Conservation (phyloP, 2,797 vertebrate species). For the Odontamblyopus rebecca region DNA sequence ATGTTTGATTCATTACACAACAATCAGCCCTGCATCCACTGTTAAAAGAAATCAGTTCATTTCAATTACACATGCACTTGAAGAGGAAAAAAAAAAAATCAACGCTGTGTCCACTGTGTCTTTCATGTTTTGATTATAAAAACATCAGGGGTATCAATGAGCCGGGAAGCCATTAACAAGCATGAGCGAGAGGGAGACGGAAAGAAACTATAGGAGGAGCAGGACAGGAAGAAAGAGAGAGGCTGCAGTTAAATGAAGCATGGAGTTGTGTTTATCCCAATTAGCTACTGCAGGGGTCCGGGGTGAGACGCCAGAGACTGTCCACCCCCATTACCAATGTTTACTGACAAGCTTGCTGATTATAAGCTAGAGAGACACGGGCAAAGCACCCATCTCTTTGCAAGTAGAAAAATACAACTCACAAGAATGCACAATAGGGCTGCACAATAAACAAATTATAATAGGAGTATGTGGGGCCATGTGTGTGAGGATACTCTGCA, state of each 20-base stretch:
- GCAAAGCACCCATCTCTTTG: constrained; percentile 43
- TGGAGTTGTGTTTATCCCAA: constrained; percentile 80
- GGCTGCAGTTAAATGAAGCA: constrained; percentile 71
- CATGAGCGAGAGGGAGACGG: constrained; percentile 29
- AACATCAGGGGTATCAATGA: constrained; percentile 75
- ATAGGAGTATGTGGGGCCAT: neutral
- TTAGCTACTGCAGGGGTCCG: constrained; percentile 76
- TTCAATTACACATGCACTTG: constrained; percentile 45
- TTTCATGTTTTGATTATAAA: constrained; percentile 70
- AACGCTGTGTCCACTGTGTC: constrained; percentile 59
- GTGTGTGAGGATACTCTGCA: neutral
- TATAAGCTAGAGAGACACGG: constrained; percentile 57
- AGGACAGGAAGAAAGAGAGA: constrained; percentile 47
- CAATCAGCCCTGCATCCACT: constrained; percentile 23
- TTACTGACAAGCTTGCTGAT: constrained; percentile 78
- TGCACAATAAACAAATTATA: constrained; percentile 6
- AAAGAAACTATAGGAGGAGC: constrained; percentile 34
- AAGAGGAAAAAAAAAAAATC: constrained; percentile 17
- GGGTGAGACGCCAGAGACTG: constrained; percentile 66
- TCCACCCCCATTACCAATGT: constrained; percentile 80
- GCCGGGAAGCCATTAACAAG: constrained; percentile 74
- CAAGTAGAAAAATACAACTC: constrained; percentile 34
- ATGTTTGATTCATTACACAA: constrained; percentile 39
- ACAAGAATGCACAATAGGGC: neutral
- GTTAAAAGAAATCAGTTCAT: constrained; percentile 46